These are phyloP conservation scores for Thamnophis sirtalis DNA, from an alignment of 2,113 vertebrate species.

Conservation along the genomic window DNA sequence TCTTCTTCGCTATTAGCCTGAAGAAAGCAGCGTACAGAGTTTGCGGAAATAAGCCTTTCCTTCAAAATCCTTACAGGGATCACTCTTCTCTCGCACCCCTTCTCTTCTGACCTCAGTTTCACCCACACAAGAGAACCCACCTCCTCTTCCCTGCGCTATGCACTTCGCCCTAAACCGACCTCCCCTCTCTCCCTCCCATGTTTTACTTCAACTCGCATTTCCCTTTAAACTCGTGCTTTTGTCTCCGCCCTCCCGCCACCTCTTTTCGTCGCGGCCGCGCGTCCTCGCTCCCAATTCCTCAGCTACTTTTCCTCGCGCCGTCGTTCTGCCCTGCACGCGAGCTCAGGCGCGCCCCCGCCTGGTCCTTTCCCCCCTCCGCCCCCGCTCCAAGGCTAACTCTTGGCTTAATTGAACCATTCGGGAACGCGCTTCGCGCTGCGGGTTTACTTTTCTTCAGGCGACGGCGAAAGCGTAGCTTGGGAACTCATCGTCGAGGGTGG, in stretches of 20 bases:
- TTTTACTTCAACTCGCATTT: background rate
- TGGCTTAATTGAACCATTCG: slow-evolving; percentile 45
- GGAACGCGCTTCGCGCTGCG: slow-evolving; percentile 33
- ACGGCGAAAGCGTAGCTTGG: slow-evolving; percentile 38
- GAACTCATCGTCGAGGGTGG: slow-evolving; percentile 43
- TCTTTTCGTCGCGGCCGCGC: background rate
- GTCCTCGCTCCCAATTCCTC: background rate
- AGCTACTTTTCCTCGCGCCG: background rate
- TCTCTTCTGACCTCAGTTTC: background rate
- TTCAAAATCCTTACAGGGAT: background rate
- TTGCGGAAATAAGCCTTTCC: background rate
- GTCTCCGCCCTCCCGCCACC: background rate
- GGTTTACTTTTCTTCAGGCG: slow-evolving; percentile 57
- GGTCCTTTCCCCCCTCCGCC: background rate
- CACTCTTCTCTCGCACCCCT: background rate
- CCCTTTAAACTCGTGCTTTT: slow-evolving; percentile 42
- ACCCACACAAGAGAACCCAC: background rate
- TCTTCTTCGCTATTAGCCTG: too few species aligned
- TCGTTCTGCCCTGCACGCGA: background rate
- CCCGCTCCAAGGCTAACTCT: slow-evolving; percentile 38
- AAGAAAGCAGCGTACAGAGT: background rate
- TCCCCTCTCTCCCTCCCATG: background rate
- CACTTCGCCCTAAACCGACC: background rate
- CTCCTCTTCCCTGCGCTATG: background rate
- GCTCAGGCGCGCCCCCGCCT: background rate